Conservation (phyloP, 2,113 vertebrate species). For the Lasiurus borealis region DNA sequence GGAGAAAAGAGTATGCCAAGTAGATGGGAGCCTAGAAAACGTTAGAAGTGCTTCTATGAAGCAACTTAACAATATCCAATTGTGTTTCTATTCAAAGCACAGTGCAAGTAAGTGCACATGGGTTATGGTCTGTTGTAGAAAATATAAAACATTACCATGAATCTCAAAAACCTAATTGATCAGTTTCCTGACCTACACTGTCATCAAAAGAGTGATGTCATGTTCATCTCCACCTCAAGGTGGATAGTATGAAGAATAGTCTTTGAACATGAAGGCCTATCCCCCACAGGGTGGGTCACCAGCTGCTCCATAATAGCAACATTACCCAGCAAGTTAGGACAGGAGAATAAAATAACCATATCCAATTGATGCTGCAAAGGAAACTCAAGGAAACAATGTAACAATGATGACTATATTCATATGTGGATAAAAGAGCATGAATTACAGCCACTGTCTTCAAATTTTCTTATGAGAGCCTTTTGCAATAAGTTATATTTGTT, state of each 20-base stretch:
- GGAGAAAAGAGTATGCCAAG: background rate
- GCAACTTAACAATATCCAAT: background rate
- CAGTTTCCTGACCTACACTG: background rate
- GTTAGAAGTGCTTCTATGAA: background rate
- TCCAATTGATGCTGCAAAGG: constrained; percentile 35
- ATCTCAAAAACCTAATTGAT: background rate
- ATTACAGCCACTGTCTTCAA: background rate
- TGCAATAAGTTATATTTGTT: background rate
- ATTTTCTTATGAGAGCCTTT: constrained; percentile 41
- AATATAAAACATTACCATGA: background rate
- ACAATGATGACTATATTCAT: constrained; percentile 18
- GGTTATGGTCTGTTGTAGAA: background rate
- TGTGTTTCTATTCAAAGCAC: constrained; percentile 40
- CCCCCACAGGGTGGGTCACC: background rate
- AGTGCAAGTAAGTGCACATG: background rate
- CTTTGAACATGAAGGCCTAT: background rate
- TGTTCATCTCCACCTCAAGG: background rate
- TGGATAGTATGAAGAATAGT: background rate
- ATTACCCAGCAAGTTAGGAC: constrained; percentile 57
- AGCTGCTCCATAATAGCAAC: background rate
- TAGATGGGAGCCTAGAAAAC: background rate
- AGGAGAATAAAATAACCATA: constrained; percentile 5
- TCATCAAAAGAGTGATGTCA: constrained; percentile 41
- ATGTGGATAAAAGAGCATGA: background rate
- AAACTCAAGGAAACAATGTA: constrained; percentile 5